phyloP scores from a whole-genome alignment of 1,140 invertebrate species.

The Parapsyche elsis region DNA sequence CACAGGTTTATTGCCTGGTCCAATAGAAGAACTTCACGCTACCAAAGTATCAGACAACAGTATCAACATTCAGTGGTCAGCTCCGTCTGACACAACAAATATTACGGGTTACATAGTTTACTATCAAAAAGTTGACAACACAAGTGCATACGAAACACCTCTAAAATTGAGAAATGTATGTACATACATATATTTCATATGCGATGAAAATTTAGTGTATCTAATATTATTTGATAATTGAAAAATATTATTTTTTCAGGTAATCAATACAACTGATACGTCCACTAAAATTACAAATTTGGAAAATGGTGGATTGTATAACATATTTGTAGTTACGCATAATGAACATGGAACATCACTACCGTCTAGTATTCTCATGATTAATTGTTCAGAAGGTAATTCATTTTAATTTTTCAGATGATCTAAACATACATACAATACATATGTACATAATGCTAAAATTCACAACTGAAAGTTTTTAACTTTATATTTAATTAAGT shows the following conservation, averaged over 20 bases:
- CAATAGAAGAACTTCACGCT: slow-evolving; percentile 79
- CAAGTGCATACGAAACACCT: slow-evolving; percentile 70
- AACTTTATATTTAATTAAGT: not conserved
- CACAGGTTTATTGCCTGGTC: slow-evolving; percentile 78
- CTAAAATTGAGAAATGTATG: slow-evolving; percentile 74
- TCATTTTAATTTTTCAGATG: slow-evolving; percentile 41
- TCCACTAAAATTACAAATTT: slow-evolving; percentile 71
- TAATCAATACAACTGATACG: slow-evolving; percentile 75
- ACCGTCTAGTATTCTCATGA: slow-evolving; percentile 81
- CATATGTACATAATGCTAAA: slow-evolving; percentile 4
- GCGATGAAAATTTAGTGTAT: slow-evolving; percentile 16
- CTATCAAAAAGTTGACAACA: slow-evolving; percentile 80
- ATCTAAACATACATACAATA: not conserved
- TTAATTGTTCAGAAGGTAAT: slow-evolving; percentile 71
- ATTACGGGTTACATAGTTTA: slow-evolving; percentile 77
- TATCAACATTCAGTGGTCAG: slow-evolving; percentile 76
- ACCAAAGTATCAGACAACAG: slow-evolving; percentile 70
- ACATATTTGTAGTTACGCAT: slow-evolving; percentile 79
- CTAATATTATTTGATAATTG: not conserved
- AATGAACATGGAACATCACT: slow-evolving; percentile 81
- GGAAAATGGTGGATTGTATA: slow-evolving; percentile 75
- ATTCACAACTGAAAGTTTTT: too few species aligned
- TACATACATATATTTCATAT: slow-evolving; percentile 27
- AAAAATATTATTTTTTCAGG: slow-evolving; percentile 63
- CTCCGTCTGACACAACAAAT: slow-evolving; percentile 73